A percentile compares a stretch with the other conserved stretches of the same genome.
These are phyloP conservation scores for Mesopsocus fuscifrons DNA, from an alignment of 2,888 invertebrate species.

Conservation along the genomic window DNA sequence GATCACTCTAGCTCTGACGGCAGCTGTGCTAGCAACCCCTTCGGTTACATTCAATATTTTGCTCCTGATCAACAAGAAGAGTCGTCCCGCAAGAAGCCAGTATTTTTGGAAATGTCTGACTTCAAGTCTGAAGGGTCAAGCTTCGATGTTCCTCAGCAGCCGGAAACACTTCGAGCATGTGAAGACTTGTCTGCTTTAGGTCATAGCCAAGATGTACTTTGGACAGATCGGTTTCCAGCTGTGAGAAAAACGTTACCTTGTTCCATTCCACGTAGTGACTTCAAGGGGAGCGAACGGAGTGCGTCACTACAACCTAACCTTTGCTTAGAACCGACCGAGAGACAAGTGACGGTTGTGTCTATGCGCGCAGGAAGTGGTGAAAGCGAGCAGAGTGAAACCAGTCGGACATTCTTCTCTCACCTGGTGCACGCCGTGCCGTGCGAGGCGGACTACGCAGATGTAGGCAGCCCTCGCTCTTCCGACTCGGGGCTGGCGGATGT, in stretches of 20 bases:
- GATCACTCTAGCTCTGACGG: conserved; percentile 24
- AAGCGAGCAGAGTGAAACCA: no score
- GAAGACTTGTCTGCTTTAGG: conserved; percentile 1
- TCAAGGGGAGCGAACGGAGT: background rate
- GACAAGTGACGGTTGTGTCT: background rate
- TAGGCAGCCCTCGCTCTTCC: conserved; percentile 47
- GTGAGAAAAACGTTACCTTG: background rate
- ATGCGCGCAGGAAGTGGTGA: background rate
- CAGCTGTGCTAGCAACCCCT: conserved; percentile 39
- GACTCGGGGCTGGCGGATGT: conserved; percentile 76
- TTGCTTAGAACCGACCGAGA: background rate
- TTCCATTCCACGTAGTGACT: background rate
- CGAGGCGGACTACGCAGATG: conserved; percentile 19
- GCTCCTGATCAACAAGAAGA: conserved; percentile 20
- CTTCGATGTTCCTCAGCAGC: conserved; percentile 4
- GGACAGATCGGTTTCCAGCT: background rate
- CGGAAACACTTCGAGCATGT: conserved; percentile 4
- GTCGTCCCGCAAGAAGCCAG: background rate
- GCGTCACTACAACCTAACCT: background rate
- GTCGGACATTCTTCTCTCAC: background rate
- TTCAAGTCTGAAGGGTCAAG: conserved; percentile 1
- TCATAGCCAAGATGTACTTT: background rate
- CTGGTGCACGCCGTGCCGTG: background rate
- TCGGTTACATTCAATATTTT: conserved; percentile 46
- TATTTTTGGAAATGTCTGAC: background rate